Evolutionary conservation across 2,888 invertebrate genomes (phyloP).

Genomic region (Pelosia muscerda): DNA sequence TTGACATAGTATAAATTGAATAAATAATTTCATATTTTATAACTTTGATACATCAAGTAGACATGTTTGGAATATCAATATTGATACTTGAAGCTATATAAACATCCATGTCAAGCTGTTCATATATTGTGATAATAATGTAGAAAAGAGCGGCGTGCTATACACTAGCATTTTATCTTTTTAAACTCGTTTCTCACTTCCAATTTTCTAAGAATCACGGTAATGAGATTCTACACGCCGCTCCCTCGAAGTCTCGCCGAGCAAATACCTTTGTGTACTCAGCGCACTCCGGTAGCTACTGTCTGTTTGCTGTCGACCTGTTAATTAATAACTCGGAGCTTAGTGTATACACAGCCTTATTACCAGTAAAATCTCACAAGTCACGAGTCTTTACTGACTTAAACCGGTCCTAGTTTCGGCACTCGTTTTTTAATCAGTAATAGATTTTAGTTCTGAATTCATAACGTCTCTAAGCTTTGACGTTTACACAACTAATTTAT

Average conservation of each 20-base stretch:
- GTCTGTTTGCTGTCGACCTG: constrained; percentile 86
- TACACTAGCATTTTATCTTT: constrained; percentile 73
- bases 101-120: constrained; percentile 44
- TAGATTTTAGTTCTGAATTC: constrained; percentile 46
- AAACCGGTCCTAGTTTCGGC: constrained; percentile 76
- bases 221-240: constrained; percentile 84
- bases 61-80: constrained; percentile 26
- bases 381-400: constrained; percentile 79
- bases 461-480: constrained; percentile 34
- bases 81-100: constrained; percentile 29
- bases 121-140: constrained; percentile 48
- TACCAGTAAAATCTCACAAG: constrained; percentile 86
- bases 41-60: background rate
- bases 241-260: constrained; percentile 73
- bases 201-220: constrained; percentile 81
- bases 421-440: constrained; percentile 77
- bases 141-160: constrained; percentile 59
- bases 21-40: background rate
- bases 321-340: constrained; percentile 86
- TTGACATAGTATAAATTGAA: background rate
- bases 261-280: constrained; percentile 79
- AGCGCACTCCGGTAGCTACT: constrained; percentile 84
- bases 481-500: constrained; percentile 43
- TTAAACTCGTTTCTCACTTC: constrained; percentile 83
- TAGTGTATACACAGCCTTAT: constrained; percentile 86